Percentiles rank a stretch among this genome's conserved stretches.
Conservation (phyloP, 2,888 invertebrate genomes). For the Megaustenia siamemsis region DNA sequence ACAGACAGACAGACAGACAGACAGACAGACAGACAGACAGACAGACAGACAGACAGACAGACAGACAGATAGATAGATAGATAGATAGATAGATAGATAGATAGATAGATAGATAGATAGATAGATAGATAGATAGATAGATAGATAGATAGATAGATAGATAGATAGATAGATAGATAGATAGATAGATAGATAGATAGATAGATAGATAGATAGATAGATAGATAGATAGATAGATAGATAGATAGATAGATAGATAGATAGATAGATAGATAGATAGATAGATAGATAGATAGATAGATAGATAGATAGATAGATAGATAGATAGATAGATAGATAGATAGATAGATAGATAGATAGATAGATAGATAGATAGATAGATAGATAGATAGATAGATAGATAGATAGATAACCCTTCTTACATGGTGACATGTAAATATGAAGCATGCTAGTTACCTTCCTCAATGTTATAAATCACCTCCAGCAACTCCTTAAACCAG, state of each 20-base stretch:
- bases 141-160: slow-evolving; percentile 10
- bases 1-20: slow-evolving; percentile 9
- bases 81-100: neutral
- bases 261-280: no score
- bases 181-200: slow-evolving; percentile 11
- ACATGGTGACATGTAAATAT: no score
- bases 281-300: neutral
- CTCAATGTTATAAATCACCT: no score
- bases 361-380: neutral
- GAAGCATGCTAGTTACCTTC: no score
- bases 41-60: neutral
- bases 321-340: neutral
- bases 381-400: neutral
- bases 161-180: slow-evolving; percentile 2
- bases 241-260: neutral
- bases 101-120: neutral
- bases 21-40: neutral
- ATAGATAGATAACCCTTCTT: neutral
- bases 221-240: slow-evolving; percentile 3
- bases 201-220: slow-evolving; percentile 12
- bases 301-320: neutral
- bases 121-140: slow-evolving; percentile 12
- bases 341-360: neutral
- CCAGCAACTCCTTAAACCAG: no score
- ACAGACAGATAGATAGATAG: neutral